Evolutionary conservation across 2,113 vertebrate genomes (phyloP).

Genomic region (Heterochromis multidens): DNA sequence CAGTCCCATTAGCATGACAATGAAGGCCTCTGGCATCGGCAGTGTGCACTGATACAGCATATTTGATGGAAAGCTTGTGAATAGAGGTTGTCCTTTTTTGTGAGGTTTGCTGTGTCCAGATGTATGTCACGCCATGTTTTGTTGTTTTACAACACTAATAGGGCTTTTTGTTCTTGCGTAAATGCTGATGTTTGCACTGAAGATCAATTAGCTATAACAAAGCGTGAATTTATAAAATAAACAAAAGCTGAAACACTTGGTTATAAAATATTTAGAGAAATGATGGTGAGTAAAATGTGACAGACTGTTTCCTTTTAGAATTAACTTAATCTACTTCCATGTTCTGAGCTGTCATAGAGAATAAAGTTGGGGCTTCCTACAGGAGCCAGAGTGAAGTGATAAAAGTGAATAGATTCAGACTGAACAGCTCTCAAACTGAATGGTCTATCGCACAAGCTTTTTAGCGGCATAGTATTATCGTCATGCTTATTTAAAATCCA

Average conservation of each 20-base stretch:
- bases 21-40: constrained; percentile 64
- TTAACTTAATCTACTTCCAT: neutral
- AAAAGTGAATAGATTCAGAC: neutral
- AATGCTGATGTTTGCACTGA: neutral
- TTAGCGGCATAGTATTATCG: constrained; percentile 37
- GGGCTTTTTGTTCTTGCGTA: neutral
- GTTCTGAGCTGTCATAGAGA: constrained; percentile 2
- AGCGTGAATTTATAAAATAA: neutral
- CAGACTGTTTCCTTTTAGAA: neutral
- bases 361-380: constrained; percentile 9
- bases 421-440: constrained; percentile 33
- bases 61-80: constrained; percentile 64
- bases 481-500: constrained; percentile 63
- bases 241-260: neutral
- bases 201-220: neutral
- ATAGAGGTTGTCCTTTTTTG: constrained; percentile 43
- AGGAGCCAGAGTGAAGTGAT: neutral
- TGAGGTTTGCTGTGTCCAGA: constrained; percentile 34
- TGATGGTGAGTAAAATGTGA: neutral
- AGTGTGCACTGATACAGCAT: constrained; percentile 37
- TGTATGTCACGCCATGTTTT: neutral
- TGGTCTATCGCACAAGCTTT: constrained; percentile 25
- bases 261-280: neutral
- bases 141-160: neutral
- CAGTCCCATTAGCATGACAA: constrained; percentile 75